phyloP scores from a whole-genome alignment of 1,140 invertebrate genomes.

The Lasioglossum baleicum region DNA sequence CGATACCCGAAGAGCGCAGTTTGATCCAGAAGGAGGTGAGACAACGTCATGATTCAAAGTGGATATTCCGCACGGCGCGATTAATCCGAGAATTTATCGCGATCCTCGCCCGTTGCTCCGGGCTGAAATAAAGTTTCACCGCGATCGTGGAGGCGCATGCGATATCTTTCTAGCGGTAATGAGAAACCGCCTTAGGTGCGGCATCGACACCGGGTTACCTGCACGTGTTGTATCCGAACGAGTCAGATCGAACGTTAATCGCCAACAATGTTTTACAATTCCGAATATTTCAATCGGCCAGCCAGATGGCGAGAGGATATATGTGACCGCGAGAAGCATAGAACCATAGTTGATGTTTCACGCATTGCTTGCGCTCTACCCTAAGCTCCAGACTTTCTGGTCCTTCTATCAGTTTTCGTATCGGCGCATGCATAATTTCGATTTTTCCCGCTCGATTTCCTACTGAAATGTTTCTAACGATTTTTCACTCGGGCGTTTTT shows the following conservation, averaged over 20 bases:
- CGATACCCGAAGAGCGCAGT: neutral
- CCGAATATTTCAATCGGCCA: neutral
- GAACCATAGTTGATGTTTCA: no score
- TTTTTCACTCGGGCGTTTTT: no score
- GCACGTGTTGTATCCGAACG: neutral
- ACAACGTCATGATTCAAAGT: conserved; percentile 23
- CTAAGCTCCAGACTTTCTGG: no score
- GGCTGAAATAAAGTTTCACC: conserved; percentile 46
- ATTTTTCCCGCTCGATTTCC: no score
- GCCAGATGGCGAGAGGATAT: neutral
- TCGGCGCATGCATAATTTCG: no score
- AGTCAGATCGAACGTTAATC: conserved; percentile 19
- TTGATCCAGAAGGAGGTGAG: conserved; percentile 9
- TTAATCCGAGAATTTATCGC: conserved; percentile 46
- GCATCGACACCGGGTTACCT: conserved; percentile 12
- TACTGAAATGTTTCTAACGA: no score
- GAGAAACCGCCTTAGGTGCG: conserved; percentile 37
- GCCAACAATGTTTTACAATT: neutral
- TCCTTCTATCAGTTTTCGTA: no score
- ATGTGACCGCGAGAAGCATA: neutral
- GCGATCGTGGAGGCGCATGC: conserved; percentile 37
- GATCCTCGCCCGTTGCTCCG: conserved; percentile 17
- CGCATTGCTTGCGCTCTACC: no score
- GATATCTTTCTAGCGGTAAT: conserved; percentile 36
- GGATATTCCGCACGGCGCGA: conserved; percentile 36